Evolutionary conservation across 2,113 vertebrate species (phyloP).

Genomic region (Columba livia): DNA sequence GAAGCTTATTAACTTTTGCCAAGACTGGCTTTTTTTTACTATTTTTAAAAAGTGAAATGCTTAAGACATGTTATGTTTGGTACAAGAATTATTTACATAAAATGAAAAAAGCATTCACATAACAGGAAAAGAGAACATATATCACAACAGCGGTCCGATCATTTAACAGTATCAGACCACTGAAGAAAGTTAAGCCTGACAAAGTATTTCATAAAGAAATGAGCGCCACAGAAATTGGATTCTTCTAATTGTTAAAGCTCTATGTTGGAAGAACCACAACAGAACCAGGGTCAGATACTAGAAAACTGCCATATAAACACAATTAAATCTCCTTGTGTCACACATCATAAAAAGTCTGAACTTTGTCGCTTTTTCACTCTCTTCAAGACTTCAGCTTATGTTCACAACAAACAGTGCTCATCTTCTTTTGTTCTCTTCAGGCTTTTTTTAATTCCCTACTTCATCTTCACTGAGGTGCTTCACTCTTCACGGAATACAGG

Average conservation of each 20-base stretch:
- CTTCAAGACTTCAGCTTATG: not conserved
- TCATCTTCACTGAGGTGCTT: not conserved
- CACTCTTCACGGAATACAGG: not conserved
- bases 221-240: not conserved
- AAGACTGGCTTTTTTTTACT: not conserved
- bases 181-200: not conserved
- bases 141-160: not conserved
- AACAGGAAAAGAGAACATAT: not conserved
- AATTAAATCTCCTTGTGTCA: not conserved
- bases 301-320: not conserved
- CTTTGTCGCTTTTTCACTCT: not conserved
- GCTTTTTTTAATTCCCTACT: not conserved
- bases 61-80: not conserved
- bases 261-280: not conserved
- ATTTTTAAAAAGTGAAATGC: not conserved
- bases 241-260: not conserved
- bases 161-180: not conserved
- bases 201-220: not conserved
- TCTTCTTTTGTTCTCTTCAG: not conserved
- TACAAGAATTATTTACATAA: not conserved
- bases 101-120: not conserved
- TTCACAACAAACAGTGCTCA: not conserved
- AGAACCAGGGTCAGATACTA: not conserved
- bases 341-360: not conserved
- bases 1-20: not conserved